These are phyloP conservation scores for Catharus bicknelli DNA, from an alignment of 2,113 vertebrate genomes.

Conservation along the genomic window DNA sequence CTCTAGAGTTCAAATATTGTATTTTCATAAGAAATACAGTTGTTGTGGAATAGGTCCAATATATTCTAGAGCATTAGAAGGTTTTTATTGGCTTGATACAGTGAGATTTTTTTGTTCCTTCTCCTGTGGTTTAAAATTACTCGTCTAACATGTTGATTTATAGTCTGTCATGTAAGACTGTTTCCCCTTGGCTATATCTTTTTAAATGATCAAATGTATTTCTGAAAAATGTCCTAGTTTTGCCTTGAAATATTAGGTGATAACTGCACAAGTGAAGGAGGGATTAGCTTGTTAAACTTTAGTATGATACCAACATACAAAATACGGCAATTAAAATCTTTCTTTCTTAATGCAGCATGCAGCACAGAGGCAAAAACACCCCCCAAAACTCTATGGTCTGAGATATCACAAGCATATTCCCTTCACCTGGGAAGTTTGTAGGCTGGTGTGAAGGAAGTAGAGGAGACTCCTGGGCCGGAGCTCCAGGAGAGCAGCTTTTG, in stretches of 20 bases:
- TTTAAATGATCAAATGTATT: slow-evolving; percentile 31
- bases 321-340: neutral
- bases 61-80: neutral
- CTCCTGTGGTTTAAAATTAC: slow-evolving; percentile 52
- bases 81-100: slow-evolving; percentile 33
- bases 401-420: neutral
- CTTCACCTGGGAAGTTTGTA: neutral
- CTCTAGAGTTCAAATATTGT: slow-evolving; percentile 19
- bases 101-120: neutral
- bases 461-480: neutral
- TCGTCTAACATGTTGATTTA: slow-evolving; percentile 46
- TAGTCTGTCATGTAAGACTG: slow-evolving; percentile 44
- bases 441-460: neutral
- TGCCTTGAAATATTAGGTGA: slow-evolving; percentile 49
- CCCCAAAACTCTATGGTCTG: neutral
- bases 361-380: neutral
- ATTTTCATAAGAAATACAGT: slow-evolving; percentile 12
- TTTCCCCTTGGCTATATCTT: slow-evolving; percentile 45
- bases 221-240: slow-evolving; percentile 31
- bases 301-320: neutral
- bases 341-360: neutral
- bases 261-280: neutral
- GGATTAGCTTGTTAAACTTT: slow-evolving; percentile 26
- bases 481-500: neutral
- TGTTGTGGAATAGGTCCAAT: slow-evolving; percentile 34